phyloP scores from a whole-genome alignment of 2,888 invertebrate genomes.

The Tinea pellionella region DNA sequence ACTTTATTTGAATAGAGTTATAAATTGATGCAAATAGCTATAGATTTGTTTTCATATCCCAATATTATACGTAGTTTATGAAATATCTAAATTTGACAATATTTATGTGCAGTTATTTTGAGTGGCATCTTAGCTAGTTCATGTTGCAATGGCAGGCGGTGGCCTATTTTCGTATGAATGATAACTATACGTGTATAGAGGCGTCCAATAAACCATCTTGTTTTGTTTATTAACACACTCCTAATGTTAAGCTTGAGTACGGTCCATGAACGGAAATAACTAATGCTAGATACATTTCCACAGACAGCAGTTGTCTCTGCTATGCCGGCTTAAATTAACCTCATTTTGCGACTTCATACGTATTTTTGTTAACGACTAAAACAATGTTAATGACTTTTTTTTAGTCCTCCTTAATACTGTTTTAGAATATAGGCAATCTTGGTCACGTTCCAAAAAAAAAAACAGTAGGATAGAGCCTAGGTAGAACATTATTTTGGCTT shows the following conservation, averaged over 20 bases:
- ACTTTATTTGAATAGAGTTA: too few species aligned
- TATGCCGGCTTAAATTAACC: not conserved
- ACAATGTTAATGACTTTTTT: not conserved
- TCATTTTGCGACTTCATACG: not conserved
- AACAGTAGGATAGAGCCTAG: too few species aligned
- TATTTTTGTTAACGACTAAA: not conserved
- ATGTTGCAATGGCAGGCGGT: conserved; percentile 11
- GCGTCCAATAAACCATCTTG: not conserved
- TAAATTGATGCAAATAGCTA: too few species aligned
- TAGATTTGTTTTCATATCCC: too few species aligned
- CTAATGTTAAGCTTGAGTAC: too few species aligned
- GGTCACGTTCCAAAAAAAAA: not conserved
- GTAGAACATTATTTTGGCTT: too few species aligned
- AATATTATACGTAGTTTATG: too few species aligned
- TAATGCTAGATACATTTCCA: too few species aligned
- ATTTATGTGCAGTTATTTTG: conserved; percentile 1
- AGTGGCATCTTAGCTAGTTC: not conserved
- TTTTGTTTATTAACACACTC: conserved; percentile 2
- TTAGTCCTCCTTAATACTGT: not conserved
- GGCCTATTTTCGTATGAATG: conserved; percentile 6
- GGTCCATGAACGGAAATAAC: too few species aligned
- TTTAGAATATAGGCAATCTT: not conserved
- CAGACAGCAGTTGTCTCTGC: too few species aligned
- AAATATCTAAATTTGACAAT: too few species aligned
- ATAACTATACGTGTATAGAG: not conserved